Evolutionary conservation across 2,888 invertebrate species (phyloP).

Genomic region (Drosophila prostipennis): DNA sequence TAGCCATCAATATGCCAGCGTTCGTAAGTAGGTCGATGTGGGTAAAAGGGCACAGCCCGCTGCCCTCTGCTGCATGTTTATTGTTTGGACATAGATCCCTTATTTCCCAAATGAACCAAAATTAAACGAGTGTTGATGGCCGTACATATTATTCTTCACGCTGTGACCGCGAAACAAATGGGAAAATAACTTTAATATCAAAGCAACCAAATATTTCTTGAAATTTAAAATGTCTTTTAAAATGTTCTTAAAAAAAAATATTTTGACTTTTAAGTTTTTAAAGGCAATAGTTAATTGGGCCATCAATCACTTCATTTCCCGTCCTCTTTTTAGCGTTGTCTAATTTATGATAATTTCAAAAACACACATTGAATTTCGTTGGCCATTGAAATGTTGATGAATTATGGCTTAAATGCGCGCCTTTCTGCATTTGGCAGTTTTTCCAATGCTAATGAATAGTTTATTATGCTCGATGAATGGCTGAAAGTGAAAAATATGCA

Average conservation of each 20-base stretch:
- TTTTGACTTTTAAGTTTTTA: too few species aligned
- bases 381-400: slow-evolving; percentile 39
- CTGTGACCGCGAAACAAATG: not conserved
- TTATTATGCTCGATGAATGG: slow-evolving; percentile 41
- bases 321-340: not conserved
- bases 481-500: slow-evolving; percentile 21
- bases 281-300: not conserved
- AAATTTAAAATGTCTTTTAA: too few species aligned
- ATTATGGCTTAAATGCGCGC: slow-evolving; percentile 41
- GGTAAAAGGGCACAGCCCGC: not conserved
- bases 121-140: slow-evolving; percentile 40
- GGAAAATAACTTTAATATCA: too few species aligned
- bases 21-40: slow-evolving; percentile 61
- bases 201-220: too few species aligned
- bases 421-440: slow-evolving; percentile 42
- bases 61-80: slow-evolving; percentile 49
- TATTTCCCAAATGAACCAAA: slow-evolving; percentile 25
- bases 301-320: slow-evolving; percentile 8
- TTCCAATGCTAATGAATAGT: slow-evolving; percentile 51
- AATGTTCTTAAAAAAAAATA: not conserved
- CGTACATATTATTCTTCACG: slow-evolving; percentile 3
- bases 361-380: slow-evolving; percentile 38
- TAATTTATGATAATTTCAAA: slow-evolving; percentile 43
- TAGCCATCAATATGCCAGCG: slow-evolving; percentile 49
- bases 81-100: slow-evolving; percentile 42